Percentiles rank a stretch among this genome's conserved stretches.
phyloP scores from a whole-genome alignment of 2,888 invertebrate species.

The Drosophila hamatofila region DNA sequence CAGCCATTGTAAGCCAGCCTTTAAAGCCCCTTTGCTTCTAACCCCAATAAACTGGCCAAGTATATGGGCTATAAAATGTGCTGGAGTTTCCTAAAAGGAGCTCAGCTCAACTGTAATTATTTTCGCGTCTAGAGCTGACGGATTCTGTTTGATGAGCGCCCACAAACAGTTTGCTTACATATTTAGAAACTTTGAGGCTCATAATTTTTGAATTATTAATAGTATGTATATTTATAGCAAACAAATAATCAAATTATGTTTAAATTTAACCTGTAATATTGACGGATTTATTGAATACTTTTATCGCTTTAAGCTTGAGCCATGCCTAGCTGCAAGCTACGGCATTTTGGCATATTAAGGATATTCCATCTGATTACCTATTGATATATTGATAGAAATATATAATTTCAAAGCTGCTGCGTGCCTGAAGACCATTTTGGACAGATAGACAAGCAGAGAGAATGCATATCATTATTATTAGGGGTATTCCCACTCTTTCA shows the following conservation, averaged over 20 bases:
- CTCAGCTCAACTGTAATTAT: constrained; percentile 12
- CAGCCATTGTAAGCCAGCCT: background rate
- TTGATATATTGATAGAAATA: too few species aligned
- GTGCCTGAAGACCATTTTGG: too few species aligned
- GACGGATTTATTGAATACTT: background rate
- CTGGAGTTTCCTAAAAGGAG: background rate
- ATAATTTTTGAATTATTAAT: background rate
- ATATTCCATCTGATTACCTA: background rate
- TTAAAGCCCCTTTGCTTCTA: background rate
- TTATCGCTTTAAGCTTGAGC: background rate
- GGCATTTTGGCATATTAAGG: background rate
- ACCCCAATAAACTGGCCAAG: constrained; percentile 26
- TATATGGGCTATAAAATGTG: background rate
- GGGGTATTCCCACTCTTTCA: too few species aligned
- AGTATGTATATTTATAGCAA: background rate
- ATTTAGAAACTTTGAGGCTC: background rate
- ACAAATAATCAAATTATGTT: background rate
- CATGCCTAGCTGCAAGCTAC: too few species aligned
- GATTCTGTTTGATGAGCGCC: constrained; percentile 1
- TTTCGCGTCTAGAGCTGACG: background rate
- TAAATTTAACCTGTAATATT: background rate
- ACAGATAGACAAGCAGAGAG: too few species aligned
- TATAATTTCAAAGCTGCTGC: too few species aligned
- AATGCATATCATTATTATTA: too few species aligned
- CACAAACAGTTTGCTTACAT: background rate